Percentiles rank a stretch among this genome's conserved stretches.
phyloP scores from a whole-genome alignment of 1,140 invertebrate genomes.

The Danaus melanippus region DNA sequence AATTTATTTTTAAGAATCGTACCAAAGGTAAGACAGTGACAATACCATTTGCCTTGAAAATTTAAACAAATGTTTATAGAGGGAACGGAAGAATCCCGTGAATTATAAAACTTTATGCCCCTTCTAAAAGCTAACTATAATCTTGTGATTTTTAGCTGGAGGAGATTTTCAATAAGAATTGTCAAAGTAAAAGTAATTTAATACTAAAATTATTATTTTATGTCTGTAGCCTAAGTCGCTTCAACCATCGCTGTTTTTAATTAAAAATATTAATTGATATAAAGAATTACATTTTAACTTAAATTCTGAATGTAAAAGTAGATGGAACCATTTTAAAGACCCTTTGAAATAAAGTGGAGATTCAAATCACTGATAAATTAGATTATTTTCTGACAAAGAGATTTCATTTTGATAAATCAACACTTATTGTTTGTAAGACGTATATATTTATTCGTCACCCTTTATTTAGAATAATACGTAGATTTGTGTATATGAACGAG shows the following conservation, averaged over 20 bases:
- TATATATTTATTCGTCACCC: slow-evolving; percentile 43
- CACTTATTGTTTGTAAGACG: slow-evolving; percentile 57
- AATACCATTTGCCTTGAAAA: slow-evolving; percentile 1
- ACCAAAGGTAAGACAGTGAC: slow-evolving; percentile 17
- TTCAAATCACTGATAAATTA: slow-evolving; percentile 68
- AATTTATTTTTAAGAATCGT: slow-evolving; percentile 19
- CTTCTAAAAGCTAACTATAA: too few species aligned
- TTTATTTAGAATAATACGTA: slow-evolving; percentile 8
- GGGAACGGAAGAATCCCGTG: neutral
- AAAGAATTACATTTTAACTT: slow-evolving; percentile 13
- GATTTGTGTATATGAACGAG: too few species aligned
- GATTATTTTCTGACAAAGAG: slow-evolving; percentile 64
- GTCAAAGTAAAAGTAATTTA: too few species aligned
- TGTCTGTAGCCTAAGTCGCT: too few species aligned
- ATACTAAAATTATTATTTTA: too few species aligned
- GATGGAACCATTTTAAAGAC: slow-evolving; percentile 45
- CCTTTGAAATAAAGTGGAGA: slow-evolving; percentile 57
- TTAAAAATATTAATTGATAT: too few species aligned
- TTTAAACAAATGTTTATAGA: neutral
- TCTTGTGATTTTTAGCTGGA: too few species aligned
- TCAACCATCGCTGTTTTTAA: too few species aligned
- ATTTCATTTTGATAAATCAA: slow-evolving; percentile 70
- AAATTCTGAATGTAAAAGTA: slow-evolving; percentile 39
- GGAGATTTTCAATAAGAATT: too few species aligned
- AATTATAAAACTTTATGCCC: too few species aligned